Percentiles rank a stretch among this genome's conserved stretches.
These are phyloP conservation scores for Cyaniris semiargus DNA, from an alignment of 2,888 invertebrate species.

Conservation along the genomic window DNA sequence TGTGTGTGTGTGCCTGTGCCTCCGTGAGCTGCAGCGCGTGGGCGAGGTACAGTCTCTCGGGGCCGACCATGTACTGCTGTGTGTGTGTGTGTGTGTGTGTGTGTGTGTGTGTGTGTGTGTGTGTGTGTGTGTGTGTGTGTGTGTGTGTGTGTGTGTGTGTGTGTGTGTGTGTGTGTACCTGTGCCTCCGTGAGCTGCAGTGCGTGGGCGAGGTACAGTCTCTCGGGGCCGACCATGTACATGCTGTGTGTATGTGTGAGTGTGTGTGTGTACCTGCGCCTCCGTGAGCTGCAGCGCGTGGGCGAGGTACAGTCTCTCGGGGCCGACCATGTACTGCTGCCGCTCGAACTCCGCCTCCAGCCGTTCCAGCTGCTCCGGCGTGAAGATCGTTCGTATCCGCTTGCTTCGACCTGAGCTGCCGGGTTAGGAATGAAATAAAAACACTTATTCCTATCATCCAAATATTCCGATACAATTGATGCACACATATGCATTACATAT, in stretches of 20 bases:
- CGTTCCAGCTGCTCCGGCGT: conserved; percentile 97
- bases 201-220: conserved; percentile 86
- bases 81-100: too few relatives aligned
- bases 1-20: conserved; percentile 85
- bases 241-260: conserved; percentile 39
- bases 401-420: conserved; percentile 83
- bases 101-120: background rate
- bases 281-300: conserved; percentile 90
- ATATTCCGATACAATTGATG: too few relatives aligned
- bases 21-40: background rate
- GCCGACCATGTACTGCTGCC: conserved; percentile 99
- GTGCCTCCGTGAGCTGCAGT: background rate
- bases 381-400: conserved; percentile 96
- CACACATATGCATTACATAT: too few relatives aligned
- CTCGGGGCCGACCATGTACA: conserved; percentile 52
- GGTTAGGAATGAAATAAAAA: background rate
- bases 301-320: conserved; percentile 96
- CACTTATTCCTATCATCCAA: background rate
- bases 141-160: background rate
- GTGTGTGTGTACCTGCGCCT: conserved; percentile 86
- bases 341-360: conserved; percentile 95
- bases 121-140: background rate
- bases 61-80: conserved; percentile 57
- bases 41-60: background rate
- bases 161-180: background rate